phyloP scores from a whole-genome alignment of 2,888 invertebrate species.

The Buathra laborator region DNA sequence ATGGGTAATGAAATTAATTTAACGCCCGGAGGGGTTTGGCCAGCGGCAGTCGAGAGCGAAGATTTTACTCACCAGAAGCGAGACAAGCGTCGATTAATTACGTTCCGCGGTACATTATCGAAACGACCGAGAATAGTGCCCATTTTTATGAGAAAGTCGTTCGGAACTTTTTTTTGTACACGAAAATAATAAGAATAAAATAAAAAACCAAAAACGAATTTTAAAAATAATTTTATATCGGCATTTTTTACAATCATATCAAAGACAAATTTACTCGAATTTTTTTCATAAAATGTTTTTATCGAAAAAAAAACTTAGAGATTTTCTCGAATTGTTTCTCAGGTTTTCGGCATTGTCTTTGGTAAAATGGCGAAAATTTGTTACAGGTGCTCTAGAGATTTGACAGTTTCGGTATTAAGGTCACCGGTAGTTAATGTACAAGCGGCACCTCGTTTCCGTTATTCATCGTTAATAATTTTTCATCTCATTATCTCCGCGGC shows the following conservation, averaged over 20 bases:
- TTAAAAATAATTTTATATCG: too few relatives aligned
- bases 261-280: too few relatives aligned
- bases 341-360: too few relatives aligned
- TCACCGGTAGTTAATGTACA: constrained; percentile 47
- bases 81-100: constrained; percentile 60
- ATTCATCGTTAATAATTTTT: constrained; percentile 64
- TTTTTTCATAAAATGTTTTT: too few relatives aligned
- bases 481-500: constrained; percentile 58
- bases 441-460: constrained; percentile 1
- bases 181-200: neutral
- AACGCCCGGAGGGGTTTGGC: constrained; percentile 31
- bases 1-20: constrained; percentile 64
- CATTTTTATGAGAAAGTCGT: constrained; percentile 16
- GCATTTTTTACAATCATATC: too few relatives aligned
- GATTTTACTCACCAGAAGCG: constrained; percentile 45
- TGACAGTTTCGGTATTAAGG: constrained; percentile 40
- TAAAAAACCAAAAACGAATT: too few relatives aligned
- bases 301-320: too few relatives aligned
- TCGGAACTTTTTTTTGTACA: constrained; percentile 37
- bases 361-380: constrained; percentile 34
- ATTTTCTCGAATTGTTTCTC: too few relatives aligned
- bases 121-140: constrained; percentile 47
- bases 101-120: constrained; percentile 59
- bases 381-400: constrained; percentile 6
- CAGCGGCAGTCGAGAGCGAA: constrained; percentile 6